phyloP scores from a whole-genome alignment of 2,888 invertebrate species.

The Graphium colonna region DNA sequence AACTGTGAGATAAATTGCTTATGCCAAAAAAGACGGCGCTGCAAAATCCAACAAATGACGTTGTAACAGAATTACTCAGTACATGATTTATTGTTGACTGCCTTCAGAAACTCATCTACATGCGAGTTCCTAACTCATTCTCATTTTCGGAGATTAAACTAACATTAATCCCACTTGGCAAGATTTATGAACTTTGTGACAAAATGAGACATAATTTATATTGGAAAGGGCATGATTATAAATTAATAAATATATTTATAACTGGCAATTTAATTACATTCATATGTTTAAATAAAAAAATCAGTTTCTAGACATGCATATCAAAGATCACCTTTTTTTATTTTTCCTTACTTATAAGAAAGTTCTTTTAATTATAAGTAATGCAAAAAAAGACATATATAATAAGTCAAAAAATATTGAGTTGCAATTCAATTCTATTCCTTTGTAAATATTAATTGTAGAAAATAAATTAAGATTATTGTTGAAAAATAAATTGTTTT shows the following conservation, averaged over 20 bases:
- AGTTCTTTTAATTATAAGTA: too few relatives aligned
- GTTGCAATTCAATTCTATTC: too few relatives aligned
- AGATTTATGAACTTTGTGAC: constrained; percentile 8
- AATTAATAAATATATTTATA: neutral
- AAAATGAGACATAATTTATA: constrained; percentile 2
- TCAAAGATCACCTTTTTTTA: too few relatives aligned
- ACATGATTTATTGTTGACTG: neutral
- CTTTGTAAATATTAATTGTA: too few relatives aligned
- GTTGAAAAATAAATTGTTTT: too few relatives aligned
- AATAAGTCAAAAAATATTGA: too few relatives aligned
- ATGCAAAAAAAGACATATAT: too few relatives aligned
- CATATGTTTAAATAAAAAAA: too few relatives aligned
- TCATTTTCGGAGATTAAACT: neutral
- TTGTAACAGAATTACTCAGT: neutral
- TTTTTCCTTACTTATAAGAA: too few relatives aligned
- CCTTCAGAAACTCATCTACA: neutral
- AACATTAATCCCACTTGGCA: neutral
- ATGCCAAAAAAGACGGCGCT: neutral
- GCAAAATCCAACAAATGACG: neutral
- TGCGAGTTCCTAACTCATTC: neutral
- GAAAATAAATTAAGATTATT: too few relatives aligned
- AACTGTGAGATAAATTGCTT: neutral
- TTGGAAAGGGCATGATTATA: neutral
- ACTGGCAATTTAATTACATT: neutral
- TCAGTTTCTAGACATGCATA: too few relatives aligned